Evolutionary conservation across 1,140 invertebrate species (phyloP), one percentile per base, ranked within the genome.

Genomic region (Drosophila azteca): DNA sequence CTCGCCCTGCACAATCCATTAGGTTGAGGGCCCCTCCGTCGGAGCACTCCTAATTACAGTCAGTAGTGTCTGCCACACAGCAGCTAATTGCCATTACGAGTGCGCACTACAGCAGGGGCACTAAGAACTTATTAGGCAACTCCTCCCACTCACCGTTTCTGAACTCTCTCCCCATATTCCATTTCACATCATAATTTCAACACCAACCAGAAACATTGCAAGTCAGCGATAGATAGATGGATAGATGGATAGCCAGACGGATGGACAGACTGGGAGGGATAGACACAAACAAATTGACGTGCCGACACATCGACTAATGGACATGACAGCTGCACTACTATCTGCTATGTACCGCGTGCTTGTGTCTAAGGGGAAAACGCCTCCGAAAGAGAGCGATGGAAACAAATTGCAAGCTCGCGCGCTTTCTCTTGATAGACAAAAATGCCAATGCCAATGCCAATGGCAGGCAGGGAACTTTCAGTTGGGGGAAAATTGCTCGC

Each of bases 251-350:
- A 26, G 26, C 29, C 31, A 29, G 31, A 61, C 43, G n/a, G 31
- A 67, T 26, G 51, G 51, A 62, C 26, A 31, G 51, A 51, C 46
- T 26, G 24, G 24, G 50, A 45, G 60, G 46, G 57, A 49, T 74
- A 66, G 82, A 82, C 82, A 65, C 82, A 87, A 85, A 85, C 83
- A 88, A 85, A 87, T 88, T 85, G 82, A 88, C 74, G 82, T 88
- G 82, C 82, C 75, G 78, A 85, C 82, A 85, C 62, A 77, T 87
- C 45, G 62, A 75, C 64, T 78, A 83, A 65, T 50, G 68, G 55
- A 62, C 62, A 67, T 43, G 61, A 60, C 64, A 54, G 71, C 80
- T 79, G 61, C 71, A 71, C 70, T 72, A 46, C 44, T 5, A 26
- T 0, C 22, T 24, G 22, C 22, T 4, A 8, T 8, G 31, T 35